Conservation (phyloP, 2,113 vertebrate genomes). For the Hemiscyllium ocellatum region DNA sequence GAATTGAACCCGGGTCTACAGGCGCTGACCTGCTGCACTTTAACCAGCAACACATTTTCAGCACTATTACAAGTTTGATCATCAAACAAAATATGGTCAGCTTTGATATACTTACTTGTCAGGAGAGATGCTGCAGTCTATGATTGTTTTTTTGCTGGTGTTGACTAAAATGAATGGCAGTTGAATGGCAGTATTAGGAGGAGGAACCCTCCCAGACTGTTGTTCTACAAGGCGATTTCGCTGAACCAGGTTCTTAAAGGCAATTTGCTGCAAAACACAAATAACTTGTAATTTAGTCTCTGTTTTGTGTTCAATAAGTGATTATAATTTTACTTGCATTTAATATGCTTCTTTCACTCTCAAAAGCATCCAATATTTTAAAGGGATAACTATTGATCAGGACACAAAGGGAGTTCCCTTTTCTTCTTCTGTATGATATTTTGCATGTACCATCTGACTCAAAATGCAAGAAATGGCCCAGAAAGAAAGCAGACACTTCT, state of each 20-base stretch:
- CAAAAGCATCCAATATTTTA: constrained; percentile 39
- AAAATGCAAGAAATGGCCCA: no score
- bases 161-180: constrained; percentile 97
- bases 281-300: not conserved
- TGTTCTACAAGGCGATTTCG: constrained; percentile 86
- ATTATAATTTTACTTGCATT: constrained; percentile 16
- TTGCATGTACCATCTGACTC: not conserved
- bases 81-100: not conserved
- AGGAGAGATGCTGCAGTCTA: constrained; percentile 98
- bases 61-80: not conserved
- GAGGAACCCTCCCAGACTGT: constrained; percentile 79
- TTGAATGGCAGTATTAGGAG: constrained; percentile 92
- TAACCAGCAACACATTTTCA: no score
- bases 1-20: no score
- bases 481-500: not conserved
- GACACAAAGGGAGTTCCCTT: not conserved
- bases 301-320: not conserved
- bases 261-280: constrained; percentile 83
- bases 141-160: constrained; percentile 99
- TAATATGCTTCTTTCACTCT: constrained; percentile 43
- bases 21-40: no score
- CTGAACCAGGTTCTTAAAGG: constrained; percentile 97
- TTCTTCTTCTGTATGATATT: not conserved
- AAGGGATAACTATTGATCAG: not conserved
- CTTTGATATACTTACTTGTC: constrained; percentile 77